Conservation (phyloP, 1,140 invertebrate genomes). For the Heterodera carotae region DNA sequence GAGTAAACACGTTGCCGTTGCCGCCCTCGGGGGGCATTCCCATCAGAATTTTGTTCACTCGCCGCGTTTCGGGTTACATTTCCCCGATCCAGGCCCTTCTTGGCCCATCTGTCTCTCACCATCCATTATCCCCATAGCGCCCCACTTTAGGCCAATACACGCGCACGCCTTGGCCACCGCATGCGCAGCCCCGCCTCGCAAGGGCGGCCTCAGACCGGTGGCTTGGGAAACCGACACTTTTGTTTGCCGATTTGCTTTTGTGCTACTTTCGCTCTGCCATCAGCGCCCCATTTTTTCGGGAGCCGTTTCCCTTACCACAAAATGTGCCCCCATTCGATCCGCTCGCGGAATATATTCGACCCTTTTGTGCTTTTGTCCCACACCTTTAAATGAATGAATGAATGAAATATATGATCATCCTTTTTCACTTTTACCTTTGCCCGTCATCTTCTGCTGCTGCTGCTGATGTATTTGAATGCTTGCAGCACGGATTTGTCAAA, state of each 20-base stretch:
- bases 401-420: too few species aligned
- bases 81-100: neutral
- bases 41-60: neutral
- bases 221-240: slow-evolving; percentile 12
- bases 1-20: neutral
- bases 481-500: neutral
- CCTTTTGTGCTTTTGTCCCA: slow-evolving; percentile 9
- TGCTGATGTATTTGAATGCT: neutral
- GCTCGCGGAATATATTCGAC: too few species aligned
- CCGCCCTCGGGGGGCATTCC: neutral
- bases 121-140: neutral
- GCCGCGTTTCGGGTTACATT: slow-evolving; percentile 7
- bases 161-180: slow-evolving; percentile 8
- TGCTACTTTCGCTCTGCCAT: neutral
- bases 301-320: neutral
- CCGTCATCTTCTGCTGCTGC: neutral
- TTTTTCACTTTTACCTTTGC: neutral
- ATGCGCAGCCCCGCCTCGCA: neutral
- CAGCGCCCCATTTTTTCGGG: neutral
- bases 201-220: neutral
- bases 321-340: too few species aligned
- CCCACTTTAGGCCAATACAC: neutral
- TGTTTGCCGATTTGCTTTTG: slow-evolving; percentile 8
- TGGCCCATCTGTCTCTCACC: neutral
- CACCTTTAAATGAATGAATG: too few species aligned